A percentile compares a stretch with the other conserved stretches of the same genome.
Conservation (phyloP, 2,797 vertebrate genomes). For the Arrhamphus sclerolepis region DNA sequence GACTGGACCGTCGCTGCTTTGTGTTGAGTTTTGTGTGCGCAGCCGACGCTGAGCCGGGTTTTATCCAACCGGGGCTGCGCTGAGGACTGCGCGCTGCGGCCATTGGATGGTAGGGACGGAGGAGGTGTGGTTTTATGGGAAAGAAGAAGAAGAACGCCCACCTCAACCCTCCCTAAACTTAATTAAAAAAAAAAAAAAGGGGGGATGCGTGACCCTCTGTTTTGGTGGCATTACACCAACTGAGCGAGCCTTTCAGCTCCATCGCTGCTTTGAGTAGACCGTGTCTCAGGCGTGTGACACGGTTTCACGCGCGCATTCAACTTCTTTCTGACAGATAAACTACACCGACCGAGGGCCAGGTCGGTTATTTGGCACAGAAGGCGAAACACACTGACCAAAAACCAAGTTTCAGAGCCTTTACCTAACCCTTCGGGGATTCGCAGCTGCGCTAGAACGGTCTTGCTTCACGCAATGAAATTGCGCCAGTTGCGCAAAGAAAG, state of each 20-base stretch:
- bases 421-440: neutral
- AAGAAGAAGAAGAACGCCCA: neutral
- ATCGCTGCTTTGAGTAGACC: neutral
- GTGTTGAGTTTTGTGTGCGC: conserved; percentile 47
- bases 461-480: neutral
- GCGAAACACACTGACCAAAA: neutral
- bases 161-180: too few species aligned
- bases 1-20: conserved; percentile 4
- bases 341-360: conserved; percentile 6
- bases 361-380: neutral
- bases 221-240: conserved; percentile 61
- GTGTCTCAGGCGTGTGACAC: conserved; percentile 41
- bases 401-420: neutral
- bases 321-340: conserved; percentile 37
- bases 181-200: too few species aligned
- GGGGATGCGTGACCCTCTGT: conserved; percentile 55
- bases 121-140: conserved; percentile 53
- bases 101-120: conserved; percentile 69
- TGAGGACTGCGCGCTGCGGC: conserved; percentile 47
- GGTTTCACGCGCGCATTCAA: conserved; percentile 58
- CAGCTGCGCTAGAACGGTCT: neutral
- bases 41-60: conserved; percentile 58
- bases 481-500: neutral
- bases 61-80: conserved; percentile 76
- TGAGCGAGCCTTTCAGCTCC: conserved; percentile 48